phyloP scores from a whole-genome alignment of 2,888 invertebrate species.

The Electrophaes corylata region DNA sequence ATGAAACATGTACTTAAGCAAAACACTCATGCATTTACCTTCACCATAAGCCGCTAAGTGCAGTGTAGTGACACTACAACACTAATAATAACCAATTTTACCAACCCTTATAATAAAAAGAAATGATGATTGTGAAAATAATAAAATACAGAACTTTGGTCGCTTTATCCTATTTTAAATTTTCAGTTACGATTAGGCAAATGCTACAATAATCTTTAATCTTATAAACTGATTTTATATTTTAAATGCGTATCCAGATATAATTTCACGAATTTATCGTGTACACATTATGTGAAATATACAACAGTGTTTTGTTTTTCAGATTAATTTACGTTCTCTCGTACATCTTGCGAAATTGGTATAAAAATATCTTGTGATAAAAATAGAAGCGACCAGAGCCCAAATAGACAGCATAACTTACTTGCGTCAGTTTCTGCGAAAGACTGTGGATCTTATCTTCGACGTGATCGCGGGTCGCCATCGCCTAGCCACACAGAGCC shows the following conservation, averaged over 20 bases:
- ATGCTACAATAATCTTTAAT: not conserved
- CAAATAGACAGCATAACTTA: slow-evolving; percentile 80
- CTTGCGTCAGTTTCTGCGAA: slow-evolving; percentile 89
- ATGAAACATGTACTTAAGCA: slow-evolving; percentile 60
- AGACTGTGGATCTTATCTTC: slow-evolving; percentile 90
- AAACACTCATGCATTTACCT: slow-evolving; percentile 80
- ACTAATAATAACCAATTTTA: slow-evolving; percentile 53
- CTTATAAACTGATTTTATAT: no score
- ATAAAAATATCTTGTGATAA: not conserved
- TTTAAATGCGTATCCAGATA: no score
- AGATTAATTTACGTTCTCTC: not conserved
- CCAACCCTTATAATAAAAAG: slow-evolving; percentile 37
- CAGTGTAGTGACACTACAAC: slow-evolving; percentile 65
- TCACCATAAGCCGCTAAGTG: slow-evolving; percentile 75
- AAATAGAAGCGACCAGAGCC: slow-evolving; percentile 51
- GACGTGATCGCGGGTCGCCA: slow-evolving; percentile 88
- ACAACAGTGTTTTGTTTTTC: not conserved
- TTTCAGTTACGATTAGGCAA: not conserved
- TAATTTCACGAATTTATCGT: no score
- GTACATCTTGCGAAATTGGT: no score
- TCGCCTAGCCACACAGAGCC: slow-evolving; percentile 86
- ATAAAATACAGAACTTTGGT: slow-evolving; percentile 54
- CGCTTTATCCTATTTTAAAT: slow-evolving; percentile 35
- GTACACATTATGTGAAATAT: not conserved
- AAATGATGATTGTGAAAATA: slow-evolving; percentile 54